Evolutionary conservation across 2,888 invertebrate species (phyloP), one percentile per base, ranked within the genome.

Genomic region (Cryptocephalus primarius): DNA sequence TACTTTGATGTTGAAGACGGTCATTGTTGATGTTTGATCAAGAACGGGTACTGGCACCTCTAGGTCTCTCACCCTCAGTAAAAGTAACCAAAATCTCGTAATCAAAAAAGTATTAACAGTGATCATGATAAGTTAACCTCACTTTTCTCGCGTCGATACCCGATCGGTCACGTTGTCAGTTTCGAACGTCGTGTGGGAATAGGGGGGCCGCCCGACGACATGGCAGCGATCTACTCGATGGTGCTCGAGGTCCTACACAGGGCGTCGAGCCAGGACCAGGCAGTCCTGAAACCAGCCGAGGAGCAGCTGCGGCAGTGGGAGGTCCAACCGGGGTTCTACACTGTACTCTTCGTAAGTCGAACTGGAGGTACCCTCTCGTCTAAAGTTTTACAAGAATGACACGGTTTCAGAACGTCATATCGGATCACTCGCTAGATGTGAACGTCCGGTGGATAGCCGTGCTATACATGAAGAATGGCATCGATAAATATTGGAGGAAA

Each of bases 371-470:
- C 32, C 22, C 22, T 2, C 22, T n/a, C n/a, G 36, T 39, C 40
- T 40, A 41, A 46, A 40, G 6, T 12, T 34, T 45, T 33, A 6
- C 64, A 8, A 59, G 62, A 36, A 53, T 52, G 12, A 11, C 48
- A 49, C 46, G 74, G 9, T 73, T 40, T n/a, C 43, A 89, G 88
- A 82, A 78, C 61, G 75, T 88, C 60, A 81, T 89, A 52, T 80
- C 83, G 45, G 83, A 88, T 67, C 83, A 85, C 68, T 75, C 80
- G 43, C 75, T 89, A 54, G 86, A 88, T 63, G 74, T 85, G 10
- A 89, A 90, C 70, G 85, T 92, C 0, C 77, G 95, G 55, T 93
- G 91, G 88, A 80, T 94, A 68, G 92, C 94, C 11, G 85, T 90
- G 32, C 79, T 95, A 62, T 94, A 86, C 68, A 83, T 94, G 60